These are phyloP conservation scores for Macrophya annulata DNA, from an alignment of 2,888 invertebrate genomes.

Conservation along the genomic window DNA sequence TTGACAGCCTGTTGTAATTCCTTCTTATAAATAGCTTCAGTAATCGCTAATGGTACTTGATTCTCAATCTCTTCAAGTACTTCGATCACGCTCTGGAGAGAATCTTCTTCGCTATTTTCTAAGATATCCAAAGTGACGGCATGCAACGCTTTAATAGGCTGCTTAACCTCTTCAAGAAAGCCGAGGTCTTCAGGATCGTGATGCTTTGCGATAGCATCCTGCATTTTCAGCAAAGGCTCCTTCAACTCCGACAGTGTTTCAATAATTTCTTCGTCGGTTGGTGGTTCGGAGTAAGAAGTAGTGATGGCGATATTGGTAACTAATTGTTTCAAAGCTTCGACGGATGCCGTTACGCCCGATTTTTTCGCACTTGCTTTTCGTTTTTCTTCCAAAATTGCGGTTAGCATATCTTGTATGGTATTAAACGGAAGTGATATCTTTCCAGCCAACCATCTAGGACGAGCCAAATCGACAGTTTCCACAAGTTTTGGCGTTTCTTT, in stretches of 20 bases:
- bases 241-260: constrained; percentile 67
- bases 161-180: constrained; percentile 65
- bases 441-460: constrained; percentile 61
- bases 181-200: constrained; percentile 66
- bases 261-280: constrained; percentile 67
- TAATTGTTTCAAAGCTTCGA: constrained; percentile 67
- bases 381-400: constrained; percentile 64
- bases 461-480: constrained; percentile 48
- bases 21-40: constrained; percentile 66
- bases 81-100: constrained; percentile 66
- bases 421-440: constrained; percentile 64
- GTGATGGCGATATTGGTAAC: constrained; percentile 69
- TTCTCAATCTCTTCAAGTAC: constrained; percentile 70
- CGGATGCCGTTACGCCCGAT: constrained; percentile 63
- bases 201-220: constrained; percentile 65
- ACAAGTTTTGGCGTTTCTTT: constrained; percentile 55
- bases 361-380: constrained; percentile 54
- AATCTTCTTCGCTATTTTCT: constrained; percentile 61
- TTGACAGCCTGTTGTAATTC: constrained; percentile 67
- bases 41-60: constrained; percentile 70
- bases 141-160: constrained; percentile 68
- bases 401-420: constrained; percentile 68
- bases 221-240: constrained; percentile 66
- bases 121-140: constrained; percentile 65
- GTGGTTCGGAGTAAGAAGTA: constrained; percentile 69